Evolutionary conservation across 1,140 invertebrate genomes (phyloP), one percentile per base, ranked within the genome.

Genomic region (Rhagoletis pomonella): DNA sequence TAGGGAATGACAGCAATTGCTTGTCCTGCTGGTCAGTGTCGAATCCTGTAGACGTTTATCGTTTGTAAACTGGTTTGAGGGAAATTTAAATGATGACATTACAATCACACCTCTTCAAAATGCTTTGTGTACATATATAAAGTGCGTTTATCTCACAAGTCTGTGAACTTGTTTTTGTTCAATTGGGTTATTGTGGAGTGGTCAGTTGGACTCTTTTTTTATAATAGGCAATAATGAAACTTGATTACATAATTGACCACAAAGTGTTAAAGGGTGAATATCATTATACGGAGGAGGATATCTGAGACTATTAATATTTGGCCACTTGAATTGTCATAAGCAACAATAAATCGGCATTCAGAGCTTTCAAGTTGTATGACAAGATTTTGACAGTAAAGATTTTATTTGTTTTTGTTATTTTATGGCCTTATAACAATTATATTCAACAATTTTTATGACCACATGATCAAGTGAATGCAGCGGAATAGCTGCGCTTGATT

Each of bases 1-100:
- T 81, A 81, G 73, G 73, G 73, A 81, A 55, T 81, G 73, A 81
- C 47, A 29, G 50, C 10, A 58, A 81, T 81, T 81, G 47, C 47
- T 81, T 81, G 47, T 55, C 6, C 44, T 14, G 73, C 17, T 58
- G 47, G 47, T 81, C 73, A 81, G 69, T n/a, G 64, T 4, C 64
- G 64, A 39, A 29, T 67, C 29, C 14, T 17, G 69, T 39, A 14
- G 69, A 19, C 44, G 19, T 1, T 59, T 88, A 90, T 88, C 90
- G 88, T 86, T 62, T 7, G 10, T 50, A 9, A 59, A 89, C 59
- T 14, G 90, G 89, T 67, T 86, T 42, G 44, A 86, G 44, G 5
- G 50, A n/a, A 17, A n/a, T 42, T 86, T 50, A n/a, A 65, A 67
- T 67, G 62, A 86, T 86, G 58, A 50, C 85, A 86, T 86, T 67